Evolutionary conservation across 2,797 vertebrate species (phyloP).

Genomic region (Diglossa cyanea): DNA sequence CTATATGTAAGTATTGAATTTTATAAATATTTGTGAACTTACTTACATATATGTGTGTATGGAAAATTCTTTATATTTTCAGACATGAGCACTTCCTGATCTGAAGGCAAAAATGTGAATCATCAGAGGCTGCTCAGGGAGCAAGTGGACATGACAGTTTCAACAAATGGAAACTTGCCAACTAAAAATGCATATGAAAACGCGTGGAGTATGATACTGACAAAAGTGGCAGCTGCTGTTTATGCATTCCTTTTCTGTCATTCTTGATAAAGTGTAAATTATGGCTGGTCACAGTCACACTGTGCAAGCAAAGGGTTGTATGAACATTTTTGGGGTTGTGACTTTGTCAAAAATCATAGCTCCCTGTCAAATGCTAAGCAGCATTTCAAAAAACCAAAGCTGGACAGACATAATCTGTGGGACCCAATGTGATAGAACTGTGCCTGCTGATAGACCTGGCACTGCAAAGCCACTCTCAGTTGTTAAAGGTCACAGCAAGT

Average conservation of each 20-base stretch:
- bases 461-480: neutral
- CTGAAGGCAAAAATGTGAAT: neutral
- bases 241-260: neutral
- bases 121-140: neutral
- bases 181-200: neutral
- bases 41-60: rapidly evolving
- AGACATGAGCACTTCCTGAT: neutral
- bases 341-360: neutral
- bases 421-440: rapidly evolving
- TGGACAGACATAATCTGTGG: rapidly evolving
- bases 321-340: neutral
- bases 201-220: rapidly evolving
- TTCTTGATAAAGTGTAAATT: neutral
- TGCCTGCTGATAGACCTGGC: neutral
- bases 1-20: neutral
- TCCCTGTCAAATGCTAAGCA: neutral
- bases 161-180: neutral
- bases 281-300: neutral
- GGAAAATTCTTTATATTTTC: neutral
- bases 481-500: neutral
- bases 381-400: neutral
- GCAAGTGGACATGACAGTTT: neutral
- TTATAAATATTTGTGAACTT: neutral
- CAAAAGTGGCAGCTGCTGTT: neutral
- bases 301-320: neutral